Evolutionary conservation across 2,113 vertebrate genomes (phyloP).

Genomic region (Crotophaga sulcirostris): DNA sequence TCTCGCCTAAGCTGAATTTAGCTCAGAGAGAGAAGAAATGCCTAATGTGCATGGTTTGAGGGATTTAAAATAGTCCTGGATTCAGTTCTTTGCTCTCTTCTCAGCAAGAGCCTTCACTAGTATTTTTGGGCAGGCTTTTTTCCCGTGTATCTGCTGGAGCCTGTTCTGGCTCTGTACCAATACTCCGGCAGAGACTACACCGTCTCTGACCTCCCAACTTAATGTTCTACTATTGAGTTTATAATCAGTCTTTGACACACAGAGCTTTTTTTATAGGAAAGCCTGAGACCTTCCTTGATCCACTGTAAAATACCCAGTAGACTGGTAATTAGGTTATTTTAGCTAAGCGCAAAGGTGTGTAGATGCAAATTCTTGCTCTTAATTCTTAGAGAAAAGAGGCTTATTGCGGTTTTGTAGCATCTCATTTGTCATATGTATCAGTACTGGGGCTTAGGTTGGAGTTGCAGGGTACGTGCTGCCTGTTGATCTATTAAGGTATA

Average conservation of each 20-base stretch:
- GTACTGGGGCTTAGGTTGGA: rapidly evolving
- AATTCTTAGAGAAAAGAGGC: not conserved
- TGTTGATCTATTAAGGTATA: not conserved
- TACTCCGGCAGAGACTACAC: not conserved
- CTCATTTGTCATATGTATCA: not conserved
- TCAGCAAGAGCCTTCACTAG: not conserved
- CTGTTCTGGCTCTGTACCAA: not conserved
- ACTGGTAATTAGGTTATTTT: not conserved
- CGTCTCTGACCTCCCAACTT: not conserved
- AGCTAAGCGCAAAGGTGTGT: not conserved
- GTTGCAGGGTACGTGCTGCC: not conserved
- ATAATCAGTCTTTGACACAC: not conserved
- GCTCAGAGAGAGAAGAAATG: not conserved
- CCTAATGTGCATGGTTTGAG: not conserved
- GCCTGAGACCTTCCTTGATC: not conserved
- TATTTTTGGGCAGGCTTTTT: not conserved
- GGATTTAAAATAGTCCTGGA: not conserved
- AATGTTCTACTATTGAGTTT: not conserved
- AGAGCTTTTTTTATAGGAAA: not conserved
- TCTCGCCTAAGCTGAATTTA: conserved; percentile 10
- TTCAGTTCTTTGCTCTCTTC: not conserved
- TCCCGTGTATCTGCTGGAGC: not conserved
- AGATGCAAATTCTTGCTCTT: not conserved
- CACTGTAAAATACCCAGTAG: not conserved
- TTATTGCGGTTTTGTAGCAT: not conserved